phyloP scores from a whole-genome alignment of 2,888 invertebrate genomes.

The Acronicta psi region DNA sequence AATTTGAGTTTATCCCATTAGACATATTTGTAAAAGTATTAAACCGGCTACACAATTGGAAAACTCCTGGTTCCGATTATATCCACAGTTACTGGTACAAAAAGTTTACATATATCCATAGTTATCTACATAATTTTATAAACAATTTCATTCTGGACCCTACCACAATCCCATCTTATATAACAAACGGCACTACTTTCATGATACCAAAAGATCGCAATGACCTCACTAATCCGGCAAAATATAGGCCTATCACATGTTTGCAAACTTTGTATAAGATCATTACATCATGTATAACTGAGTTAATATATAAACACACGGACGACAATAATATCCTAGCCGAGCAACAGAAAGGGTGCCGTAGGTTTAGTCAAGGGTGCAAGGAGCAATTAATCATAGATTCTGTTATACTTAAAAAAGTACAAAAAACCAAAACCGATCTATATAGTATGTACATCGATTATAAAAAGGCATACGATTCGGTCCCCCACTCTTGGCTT shows the following conservation, averaged over 20 bases:
- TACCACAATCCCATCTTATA: not conserved
- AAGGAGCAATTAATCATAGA: constrained; percentile 19
- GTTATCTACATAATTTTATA: too few species aligned
- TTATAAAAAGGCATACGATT: too few species aligned
- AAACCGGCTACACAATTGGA: constrained; percentile 1
- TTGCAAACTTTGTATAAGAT: constrained; percentile 4
- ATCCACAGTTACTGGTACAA: too few species aligned
- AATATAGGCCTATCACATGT: not conserved
- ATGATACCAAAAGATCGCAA: constrained; percentile 18
- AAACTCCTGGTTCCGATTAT: too few species aligned
- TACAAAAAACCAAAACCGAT: constrained; percentile 12
- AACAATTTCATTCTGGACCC: not conserved
- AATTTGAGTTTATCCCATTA: constrained; percentile 3
- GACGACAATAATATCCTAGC: constrained; percentile 5
- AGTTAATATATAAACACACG: constrained; percentile 8
- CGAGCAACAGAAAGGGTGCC: too few species aligned
- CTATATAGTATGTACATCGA: constrained; percentile 4
- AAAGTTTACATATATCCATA: too few species aligned
- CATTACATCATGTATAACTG: constrained; percentile 12
- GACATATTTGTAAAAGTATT: constrained; percentile 12
- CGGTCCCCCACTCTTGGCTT: constrained; percentile 23
- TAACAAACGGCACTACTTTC: constrained; percentile 9
- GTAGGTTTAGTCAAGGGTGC: too few species aligned
- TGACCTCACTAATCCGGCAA: constrained; percentile 9
- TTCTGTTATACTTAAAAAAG: constrained; percentile 8